Percentiles rank a stretch among this genome's conserved stretches.
Evolutionary conservation across 37 sponge, comb jelly and placozoan species (phyloP).

Genomic region (Lycopodina hypogea): DNA sequence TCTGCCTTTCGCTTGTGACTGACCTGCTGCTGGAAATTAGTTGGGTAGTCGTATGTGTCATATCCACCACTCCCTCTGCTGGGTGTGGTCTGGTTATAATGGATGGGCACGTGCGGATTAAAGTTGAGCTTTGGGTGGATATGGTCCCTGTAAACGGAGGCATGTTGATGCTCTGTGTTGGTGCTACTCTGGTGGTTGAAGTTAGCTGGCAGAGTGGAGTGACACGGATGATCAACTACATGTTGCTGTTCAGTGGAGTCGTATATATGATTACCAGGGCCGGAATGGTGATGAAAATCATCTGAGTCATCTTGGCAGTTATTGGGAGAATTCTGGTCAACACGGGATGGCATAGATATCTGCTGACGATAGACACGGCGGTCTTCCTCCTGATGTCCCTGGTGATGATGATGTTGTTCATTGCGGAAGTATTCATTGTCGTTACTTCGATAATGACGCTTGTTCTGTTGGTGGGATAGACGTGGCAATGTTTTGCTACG

Average conservation of each 20-base stretch:
- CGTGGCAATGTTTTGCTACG: background rate
- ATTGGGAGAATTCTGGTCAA: background rate
- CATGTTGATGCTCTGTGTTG: background rate
- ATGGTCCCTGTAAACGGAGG: background rate
- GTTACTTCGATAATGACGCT: background rate
- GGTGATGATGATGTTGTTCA: background rate
- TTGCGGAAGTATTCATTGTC: background rate
- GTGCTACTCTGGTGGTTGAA: background rate
- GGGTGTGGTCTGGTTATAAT: background rate
- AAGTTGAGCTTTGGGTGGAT: background rate
- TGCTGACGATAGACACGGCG: background rate
- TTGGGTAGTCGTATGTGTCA: conserved; percentile 9
- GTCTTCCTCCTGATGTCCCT: background rate
- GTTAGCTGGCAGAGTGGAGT: no score
- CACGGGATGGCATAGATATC: background rate
- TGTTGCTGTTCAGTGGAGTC: background rate
- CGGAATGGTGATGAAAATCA: no score
- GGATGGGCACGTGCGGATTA: background rate
- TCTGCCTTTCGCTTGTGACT: background rate
- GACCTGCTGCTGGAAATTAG: background rate
- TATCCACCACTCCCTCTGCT: background rate
- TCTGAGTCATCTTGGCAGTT: no score
- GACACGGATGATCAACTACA: no score
- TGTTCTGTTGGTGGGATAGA: background rate
- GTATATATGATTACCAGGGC: background rate